Percentiles rank a stretch among this genome's conserved stretches.
phyloP scores from a whole-genome alignment of 1,140 invertebrate genomes.

The Pissodes strobi region DNA sequence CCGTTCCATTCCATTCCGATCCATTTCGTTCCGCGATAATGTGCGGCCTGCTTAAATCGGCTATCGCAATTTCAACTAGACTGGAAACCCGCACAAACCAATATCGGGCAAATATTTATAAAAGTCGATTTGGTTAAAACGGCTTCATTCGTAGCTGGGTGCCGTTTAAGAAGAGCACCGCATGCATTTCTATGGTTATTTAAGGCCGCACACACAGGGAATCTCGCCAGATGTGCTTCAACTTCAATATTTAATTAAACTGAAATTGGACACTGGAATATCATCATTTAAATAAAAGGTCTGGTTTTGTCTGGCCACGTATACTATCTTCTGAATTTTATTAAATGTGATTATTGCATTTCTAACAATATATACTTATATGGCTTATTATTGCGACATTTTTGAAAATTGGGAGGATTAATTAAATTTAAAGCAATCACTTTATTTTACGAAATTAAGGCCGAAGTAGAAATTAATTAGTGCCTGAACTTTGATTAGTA shows the following conservation, averaged over 20 bases:
- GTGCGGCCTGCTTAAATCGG: too few species aligned
- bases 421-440: too few species aligned
- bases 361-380: too few species aligned
- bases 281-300: conserved; percentile 22
- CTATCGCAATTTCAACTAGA: background rate
- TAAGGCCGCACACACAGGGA: conserved; percentile 5
- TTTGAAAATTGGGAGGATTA: too few species aligned
- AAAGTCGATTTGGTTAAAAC: conserved; percentile 29
- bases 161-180: conserved; percentile 27
- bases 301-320: conserved; percentile 5
- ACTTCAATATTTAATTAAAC: conserved; percentile 27
- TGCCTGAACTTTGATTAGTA: too few species aligned
- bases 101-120: conserved; percentile 27
- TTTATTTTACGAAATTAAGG: too few species aligned
- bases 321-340: background rate
- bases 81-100: conserved; percentile 10
- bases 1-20: too few species aligned
- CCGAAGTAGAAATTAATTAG: too few species aligned
- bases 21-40: too few species aligned
- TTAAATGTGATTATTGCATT: conserved; percentile 11
- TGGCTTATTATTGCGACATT: too few species aligned
- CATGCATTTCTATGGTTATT: conserved; percentile 28
- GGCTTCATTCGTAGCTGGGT: conserved; percentile 13
- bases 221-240: conserved; percentile 22
- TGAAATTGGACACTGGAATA: conserved; percentile 22